These are phyloP conservation scores for Triops longicaudatus DNA, from an alignment of 1,140 invertebrate species.

Conservation along the genomic window DNA sequence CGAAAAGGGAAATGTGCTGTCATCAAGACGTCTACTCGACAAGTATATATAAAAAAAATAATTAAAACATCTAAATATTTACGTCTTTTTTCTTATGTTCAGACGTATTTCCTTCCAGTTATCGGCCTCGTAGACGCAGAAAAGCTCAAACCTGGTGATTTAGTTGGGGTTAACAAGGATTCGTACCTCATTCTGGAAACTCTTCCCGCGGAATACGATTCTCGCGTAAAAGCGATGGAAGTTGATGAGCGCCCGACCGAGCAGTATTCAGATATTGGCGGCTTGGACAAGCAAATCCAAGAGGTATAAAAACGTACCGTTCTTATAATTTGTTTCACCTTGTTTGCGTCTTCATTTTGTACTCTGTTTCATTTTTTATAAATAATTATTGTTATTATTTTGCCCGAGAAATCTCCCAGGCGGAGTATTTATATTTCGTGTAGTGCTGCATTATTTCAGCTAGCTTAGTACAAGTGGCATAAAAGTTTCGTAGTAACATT, in stretches of 20 bases:
- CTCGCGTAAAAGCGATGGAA: conserved; percentile 99
- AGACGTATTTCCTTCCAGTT: conserved; percentile 98
- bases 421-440: too few species aligned
- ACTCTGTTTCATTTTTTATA: conserved; percentile 26
- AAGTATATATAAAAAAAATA: conserved; percentile 39
- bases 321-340: too few species aligned
- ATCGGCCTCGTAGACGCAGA: conserved; percentile 97
- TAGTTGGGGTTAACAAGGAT: conserved; percentile 99
- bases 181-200: conserved; percentile 98
- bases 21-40: conserved; percentile 97
- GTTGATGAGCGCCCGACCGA: conserved; percentile 98
- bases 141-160: conserved; percentile 92
- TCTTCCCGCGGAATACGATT: conserved; percentile 96
- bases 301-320: conserved; percentile 44
- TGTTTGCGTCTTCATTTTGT: conserved; percentile 25
- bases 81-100: conserved; percentile 29
- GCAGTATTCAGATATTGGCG: conserved; percentile 99
- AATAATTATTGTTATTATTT: too few species aligned
- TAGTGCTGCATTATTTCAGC: too few species aligned
- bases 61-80: neutral
- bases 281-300: conserved; percentile 95
- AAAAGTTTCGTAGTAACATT: too few species aligned
- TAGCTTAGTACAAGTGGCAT: too few species aligned
- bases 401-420: too few species aligned
- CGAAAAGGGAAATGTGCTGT: conserved; percentile 99